A percentile compares a stretch with the other conserved stretches of the same genome.
Conservation (phyloP, 2,888 invertebrate species). For the Liposcelis brunnea region DNA sequence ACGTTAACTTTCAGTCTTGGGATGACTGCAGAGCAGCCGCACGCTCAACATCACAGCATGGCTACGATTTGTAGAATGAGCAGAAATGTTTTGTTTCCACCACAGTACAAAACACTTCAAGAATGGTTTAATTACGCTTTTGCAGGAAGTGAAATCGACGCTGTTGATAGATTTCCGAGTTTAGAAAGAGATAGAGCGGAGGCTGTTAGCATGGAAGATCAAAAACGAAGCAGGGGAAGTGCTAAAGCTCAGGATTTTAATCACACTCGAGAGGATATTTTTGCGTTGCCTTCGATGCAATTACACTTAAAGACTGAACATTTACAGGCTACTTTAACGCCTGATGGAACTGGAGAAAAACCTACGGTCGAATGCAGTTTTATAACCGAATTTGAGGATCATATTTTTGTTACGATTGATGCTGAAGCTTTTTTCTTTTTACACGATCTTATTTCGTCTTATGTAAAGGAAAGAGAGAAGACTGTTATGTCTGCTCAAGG, state of each 20-base stretch:
- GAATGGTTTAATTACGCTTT: constrained; percentile 98
- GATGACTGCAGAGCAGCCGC: constrained; percentile 35
- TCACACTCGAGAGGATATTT: constrained; percentile 88
- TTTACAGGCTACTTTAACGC: constrained; percentile 55
- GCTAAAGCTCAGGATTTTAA: constrained; percentile 54
- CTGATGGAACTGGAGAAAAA: constrained; percentile 52
- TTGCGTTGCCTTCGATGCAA: constrained; percentile 83
- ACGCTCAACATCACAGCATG: constrained; percentile 65
- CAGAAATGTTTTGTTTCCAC: constrained; percentile 81
- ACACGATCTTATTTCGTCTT: constrained; percentile 91
- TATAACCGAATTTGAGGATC: constrained; percentile 96
- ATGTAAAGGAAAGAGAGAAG: constrained; percentile 83
- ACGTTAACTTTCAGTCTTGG: constrained; percentile 80
- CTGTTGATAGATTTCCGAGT: constrained; percentile 79
- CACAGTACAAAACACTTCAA: constrained; percentile 81
- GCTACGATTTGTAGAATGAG: constrained; percentile 87
- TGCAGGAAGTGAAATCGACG: constrained; percentile 84
- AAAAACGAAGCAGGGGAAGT: constrained; percentile 32
- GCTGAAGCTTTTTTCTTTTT: constrained; percentile 96
- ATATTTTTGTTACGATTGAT: constrained; percentile 94
- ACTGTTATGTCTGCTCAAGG: constrained; percentile 28
- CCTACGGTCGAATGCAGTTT: constrained; percentile 91
- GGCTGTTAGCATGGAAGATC: constrained; percentile 23
- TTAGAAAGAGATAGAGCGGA: constrained; percentile 57
- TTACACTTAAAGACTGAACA: constrained; percentile 88